Base-by-base conservation (phyloP, 2,113 vertebrate species). In the Carollia perspicillata region DNA sequence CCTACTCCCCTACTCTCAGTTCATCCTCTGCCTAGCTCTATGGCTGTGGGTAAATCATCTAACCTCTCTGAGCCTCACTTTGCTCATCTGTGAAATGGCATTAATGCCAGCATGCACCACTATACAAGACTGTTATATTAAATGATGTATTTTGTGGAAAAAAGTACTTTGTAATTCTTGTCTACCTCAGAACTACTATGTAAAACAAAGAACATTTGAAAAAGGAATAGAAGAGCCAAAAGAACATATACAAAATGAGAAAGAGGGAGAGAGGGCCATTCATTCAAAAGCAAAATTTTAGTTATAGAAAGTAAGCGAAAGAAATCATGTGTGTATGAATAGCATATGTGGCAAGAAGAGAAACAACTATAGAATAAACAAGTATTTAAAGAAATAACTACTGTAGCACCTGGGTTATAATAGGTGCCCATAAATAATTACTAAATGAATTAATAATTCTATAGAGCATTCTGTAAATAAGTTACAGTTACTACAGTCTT, bases 91-190 rank as follows among this genome's bases (percentile, higher is more conserved):
- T 86, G 35, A 91, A 93, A 78, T 78, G 68, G 68, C 60, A 84
- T 37, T 26, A 44, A 26, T 77, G 77, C 58, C 33, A 53, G 16
- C 28, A 30, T 49, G 23, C 47, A 16, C 49, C 65, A n/a, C 47
- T 78, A 91, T 86, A 63, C 0, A 40, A 30, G 30, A 66, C 47
- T 35, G 11, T 87, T 30, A 4, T 37, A 53, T 42, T 79, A 47
- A 17, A 55, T 33, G 51, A 53, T 4, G 8, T 55, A 53, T 72
- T 92, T 93, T 72, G 35, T 81, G 90, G 55, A 84, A 65, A 90
- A 92, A 93, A 83, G 26, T 17, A 8, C 66, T 96, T 95, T 58
- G 72, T 68, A 83, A 89, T 81, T 95, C 44, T 78, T 47, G 13
- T 68, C 72, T 89, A 51, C 65, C 28, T 77, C 77, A 93, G 42